Percentiles rank a stretch among this genome's conserved stretches.
phyloP scores from a whole-genome alignment of 2,113 vertebrate species.

The Caretta caretta region DNA sequence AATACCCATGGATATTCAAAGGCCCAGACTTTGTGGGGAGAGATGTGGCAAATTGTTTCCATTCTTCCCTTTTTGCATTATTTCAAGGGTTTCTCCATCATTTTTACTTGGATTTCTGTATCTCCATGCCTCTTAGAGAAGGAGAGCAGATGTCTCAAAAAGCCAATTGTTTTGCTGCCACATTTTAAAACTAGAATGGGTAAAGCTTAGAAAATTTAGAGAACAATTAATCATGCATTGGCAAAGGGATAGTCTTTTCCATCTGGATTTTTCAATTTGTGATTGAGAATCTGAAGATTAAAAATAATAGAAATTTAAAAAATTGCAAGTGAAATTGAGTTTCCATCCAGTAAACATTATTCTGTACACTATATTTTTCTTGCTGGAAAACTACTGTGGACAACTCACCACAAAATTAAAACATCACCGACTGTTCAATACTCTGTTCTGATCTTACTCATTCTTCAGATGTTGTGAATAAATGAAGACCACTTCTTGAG shows the following conservation, averaged over 20 bases:
- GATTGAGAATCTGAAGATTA: background rate
- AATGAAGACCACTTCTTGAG: background rate
- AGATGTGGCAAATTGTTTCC: background rate
- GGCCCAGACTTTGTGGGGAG: background rate
- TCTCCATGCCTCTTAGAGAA: background rate
- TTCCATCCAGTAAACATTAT: background rate
- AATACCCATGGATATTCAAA: background rate
- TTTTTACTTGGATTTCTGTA: background rate
- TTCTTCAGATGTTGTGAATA: background rate
- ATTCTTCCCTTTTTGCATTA: background rate
- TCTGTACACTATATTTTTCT: background rate
- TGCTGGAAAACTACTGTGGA: background rate
- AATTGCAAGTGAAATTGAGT: background rate
- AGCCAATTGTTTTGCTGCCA: too few relatives aligned
- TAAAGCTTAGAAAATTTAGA: background rate
- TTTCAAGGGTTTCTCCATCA: background rate
- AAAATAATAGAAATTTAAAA: background rate
- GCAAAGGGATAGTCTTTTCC: background rate
- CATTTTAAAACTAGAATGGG: background rate
- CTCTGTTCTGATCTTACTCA: background rate
- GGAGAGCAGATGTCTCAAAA: background rate
- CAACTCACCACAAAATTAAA: background rate
- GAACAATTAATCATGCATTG: background rate
- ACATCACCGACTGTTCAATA: background rate
- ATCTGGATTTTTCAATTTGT: background rate